A percentile compares a stretch with the other conserved stretches of the same genome.
Evolutionary conservation across 2,888 invertebrate genomes (phyloP).

Genomic region (Apodemia mormo): DNA sequence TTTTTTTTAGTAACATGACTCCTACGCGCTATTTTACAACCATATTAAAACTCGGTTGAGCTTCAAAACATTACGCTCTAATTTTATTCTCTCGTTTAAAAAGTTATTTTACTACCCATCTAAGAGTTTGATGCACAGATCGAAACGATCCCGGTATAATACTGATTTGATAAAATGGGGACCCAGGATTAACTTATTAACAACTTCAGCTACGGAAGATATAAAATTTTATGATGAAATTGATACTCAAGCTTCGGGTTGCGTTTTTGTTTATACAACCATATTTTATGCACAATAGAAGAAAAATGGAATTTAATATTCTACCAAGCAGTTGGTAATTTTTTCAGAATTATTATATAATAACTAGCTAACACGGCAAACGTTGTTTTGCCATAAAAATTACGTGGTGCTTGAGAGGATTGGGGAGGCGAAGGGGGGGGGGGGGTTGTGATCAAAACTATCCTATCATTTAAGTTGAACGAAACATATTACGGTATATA

Average conservation of each 20-base stretch:
- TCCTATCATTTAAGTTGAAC: no score
- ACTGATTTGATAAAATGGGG: constrained; percentile 38
- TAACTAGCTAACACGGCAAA: no score
- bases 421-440: no score
- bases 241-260: constrained; percentile 1
- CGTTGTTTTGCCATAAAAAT: no score
- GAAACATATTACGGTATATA: no score
- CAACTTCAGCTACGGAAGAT: constrained; percentile 14
- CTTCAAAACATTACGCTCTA: constrained; percentile 53
- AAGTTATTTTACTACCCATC: constrained; percentile 68
- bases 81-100: constrained; percentile 50
- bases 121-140: constrained; percentile 59
- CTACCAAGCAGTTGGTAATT: not conserved
- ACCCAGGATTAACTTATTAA: constrained; percentile 32
- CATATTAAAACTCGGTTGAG: not conserved
- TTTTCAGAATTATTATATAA: no score
- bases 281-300: not conserved
- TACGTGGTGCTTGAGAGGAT: no score
- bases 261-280: not conserved
- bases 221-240: constrained; percentile 14
- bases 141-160: constrained; percentile 39
- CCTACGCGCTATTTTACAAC: not conserved
- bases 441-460: no score
- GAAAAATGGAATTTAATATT: not conserved
- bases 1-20: not conserved